Base-by-base conservation (phyloP, 2,797 vertebrate genomes). In the Enteromius argenteus region DNA sequence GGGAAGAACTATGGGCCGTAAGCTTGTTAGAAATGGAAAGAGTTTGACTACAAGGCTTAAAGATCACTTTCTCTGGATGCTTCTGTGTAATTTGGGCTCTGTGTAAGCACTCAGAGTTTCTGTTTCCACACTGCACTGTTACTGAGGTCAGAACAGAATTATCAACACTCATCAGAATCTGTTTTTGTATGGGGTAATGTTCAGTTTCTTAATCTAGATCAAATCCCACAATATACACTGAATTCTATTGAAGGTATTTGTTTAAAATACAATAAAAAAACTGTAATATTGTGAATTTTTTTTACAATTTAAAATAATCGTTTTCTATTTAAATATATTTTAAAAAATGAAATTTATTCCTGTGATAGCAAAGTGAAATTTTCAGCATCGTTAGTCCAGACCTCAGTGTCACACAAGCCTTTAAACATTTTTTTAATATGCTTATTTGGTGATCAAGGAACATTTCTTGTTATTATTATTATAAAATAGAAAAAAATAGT, bases 11-110 rank as follows among this genome's bases (percentile, higher is more conserved):
- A 89, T 85, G 81, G 86, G 69, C 56, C 2, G 17, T 87, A 88
- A 89, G 84, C 87, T 80, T 88, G 88, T 88, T 88, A 86, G 53
- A 78, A 79, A 76, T 84, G 7, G 42, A 84, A 83, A 83, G 84
- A 83, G 88, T 88, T 84, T 80, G 79, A 84, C 68, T 88, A 84
- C 83, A 88, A 87, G 86, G 84, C 77, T 89, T 83, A 49, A 72
- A 81, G 71, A 39, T 37, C 42, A 72, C 79, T 83, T 75, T 87
- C 84, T 79, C 81, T 77, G 19, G 27, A 62, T 72, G 75, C 82
- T 71, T 32, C 39, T 81, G 81, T 87, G 88, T 84, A 74, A 71
- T 79, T 77, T 80, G 69, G 62, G 81, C 42, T 80, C 68, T 53
- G 79, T 80, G 82, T 76, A 84, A 79, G 82, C 44, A 85, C 53